Conservation (phyloP, 2,113 vertebrate genomes). For the Aldabrachelys gigantea region DNA sequence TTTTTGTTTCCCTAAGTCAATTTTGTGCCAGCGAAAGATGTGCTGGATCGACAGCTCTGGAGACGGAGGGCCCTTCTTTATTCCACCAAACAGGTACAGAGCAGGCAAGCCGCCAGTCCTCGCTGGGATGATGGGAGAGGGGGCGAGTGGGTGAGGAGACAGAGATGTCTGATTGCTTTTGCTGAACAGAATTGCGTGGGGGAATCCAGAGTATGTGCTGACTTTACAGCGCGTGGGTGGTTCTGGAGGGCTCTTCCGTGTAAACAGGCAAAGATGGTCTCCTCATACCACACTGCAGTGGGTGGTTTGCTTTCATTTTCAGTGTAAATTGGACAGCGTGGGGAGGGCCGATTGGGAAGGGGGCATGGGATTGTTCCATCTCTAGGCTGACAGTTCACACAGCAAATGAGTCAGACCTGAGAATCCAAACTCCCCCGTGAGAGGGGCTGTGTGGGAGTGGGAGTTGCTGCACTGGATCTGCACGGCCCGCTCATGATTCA, state of each 20-base stretch:
- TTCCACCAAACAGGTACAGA: conserved; percentile 1
- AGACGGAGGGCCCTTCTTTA: not conserved
- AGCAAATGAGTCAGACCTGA: not conserved
- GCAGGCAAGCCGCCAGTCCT: not conserved
- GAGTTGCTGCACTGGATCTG: not conserved
- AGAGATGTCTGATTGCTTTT: not conserved
- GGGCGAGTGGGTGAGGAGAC: not conserved
- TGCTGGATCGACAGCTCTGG: not conserved
- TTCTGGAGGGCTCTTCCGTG: not conserved
- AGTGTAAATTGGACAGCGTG: not conserved
- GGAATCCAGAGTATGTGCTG: not conserved
- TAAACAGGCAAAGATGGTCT: not conserved
- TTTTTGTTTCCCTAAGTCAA: not conserved
- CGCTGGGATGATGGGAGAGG: not conserved
- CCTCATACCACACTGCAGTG: not conserved
- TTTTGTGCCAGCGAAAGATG: not conserved
- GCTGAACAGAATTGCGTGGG: rapidly evolving
- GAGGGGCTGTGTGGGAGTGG: not conserved
- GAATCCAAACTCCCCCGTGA: not conserved
- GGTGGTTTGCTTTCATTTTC: too few relatives aligned
- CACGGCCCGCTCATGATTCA: not conserved
- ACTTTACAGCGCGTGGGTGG: not conserved
- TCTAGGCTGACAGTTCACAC: too few relatives aligned
- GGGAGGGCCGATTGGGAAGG: not conserved
- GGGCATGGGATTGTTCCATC: not conserved